These are phyloP conservation scores for Polylopha cassiicola DNA, from an alignment of 2,888 invertebrate genomes.

Conservation along the genomic window DNA sequence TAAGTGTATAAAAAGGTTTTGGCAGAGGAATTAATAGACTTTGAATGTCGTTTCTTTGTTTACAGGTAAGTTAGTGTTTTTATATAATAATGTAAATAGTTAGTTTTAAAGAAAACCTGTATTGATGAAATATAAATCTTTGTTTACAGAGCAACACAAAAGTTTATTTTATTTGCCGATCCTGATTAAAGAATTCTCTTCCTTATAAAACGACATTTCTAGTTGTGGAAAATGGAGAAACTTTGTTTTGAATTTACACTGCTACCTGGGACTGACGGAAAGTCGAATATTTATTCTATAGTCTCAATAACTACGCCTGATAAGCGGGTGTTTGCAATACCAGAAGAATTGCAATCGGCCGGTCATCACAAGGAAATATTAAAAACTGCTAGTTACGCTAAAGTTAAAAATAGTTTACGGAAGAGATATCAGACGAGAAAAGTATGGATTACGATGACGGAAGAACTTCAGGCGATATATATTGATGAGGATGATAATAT, in stretches of 20 bases:
- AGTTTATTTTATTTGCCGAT: no score
- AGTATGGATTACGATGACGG: not conserved
- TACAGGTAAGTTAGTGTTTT: no score
- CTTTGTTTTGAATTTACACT: constrained; percentile 23
- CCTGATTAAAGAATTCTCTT: no score
- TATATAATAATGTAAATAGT: no score
- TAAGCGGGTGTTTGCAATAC: constrained; percentile 22
- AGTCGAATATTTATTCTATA: constrained; percentile 27
- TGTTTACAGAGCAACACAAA: no score
- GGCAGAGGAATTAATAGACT: no score
- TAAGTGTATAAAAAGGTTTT: no score
- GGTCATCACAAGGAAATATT: constrained; percentile 1
- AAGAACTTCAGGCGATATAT: not conserved
- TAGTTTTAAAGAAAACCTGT: no score
- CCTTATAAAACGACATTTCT: no score
- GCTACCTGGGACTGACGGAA: constrained; percentile 24
- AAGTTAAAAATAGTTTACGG: not conserved
- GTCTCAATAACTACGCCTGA: constrained; percentile 26
- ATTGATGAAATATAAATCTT: no score
- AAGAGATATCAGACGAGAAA: not conserved
- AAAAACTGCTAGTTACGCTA: not conserved
- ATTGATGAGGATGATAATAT: not conserved
- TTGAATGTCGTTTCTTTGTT: no score
- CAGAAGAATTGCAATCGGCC: constrained; percentile 25
- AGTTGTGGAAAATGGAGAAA: constrained; percentile 1